phyloP scores from a whole-genome alignment of 2,797 vertebrate genomes.

The Chrosomus eos region DNA sequence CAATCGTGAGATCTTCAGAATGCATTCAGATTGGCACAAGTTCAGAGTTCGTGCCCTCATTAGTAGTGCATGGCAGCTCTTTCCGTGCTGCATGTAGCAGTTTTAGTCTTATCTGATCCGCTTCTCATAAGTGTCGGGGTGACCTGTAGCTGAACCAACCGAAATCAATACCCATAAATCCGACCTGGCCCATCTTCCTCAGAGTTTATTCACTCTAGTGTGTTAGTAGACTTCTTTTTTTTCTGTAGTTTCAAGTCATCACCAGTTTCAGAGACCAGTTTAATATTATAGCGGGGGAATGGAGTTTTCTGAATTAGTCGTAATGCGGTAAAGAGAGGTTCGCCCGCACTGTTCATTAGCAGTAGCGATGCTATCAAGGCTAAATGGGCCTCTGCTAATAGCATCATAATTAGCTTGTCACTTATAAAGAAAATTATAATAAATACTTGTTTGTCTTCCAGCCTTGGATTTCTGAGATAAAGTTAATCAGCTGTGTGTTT shows the following conservation, averaged over 20 bases:
- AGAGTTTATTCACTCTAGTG: conserved; percentile 52
- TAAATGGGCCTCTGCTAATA: conserved; percentile 66
- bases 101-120: conserved; percentile 52
- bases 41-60: conserved; percentile 12
- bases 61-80: conserved; percentile 1
- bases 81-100: conserved; percentile 36
- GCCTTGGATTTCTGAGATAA: conserved; percentile 60
- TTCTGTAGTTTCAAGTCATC: not conserved
- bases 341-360: conserved; percentile 67
- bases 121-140: conserved; percentile 43
- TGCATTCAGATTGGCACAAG: not conserved
- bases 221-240: conserved; percentile 31
- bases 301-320: conserved; percentile 47
- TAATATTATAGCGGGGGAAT: conserved; percentile 26
- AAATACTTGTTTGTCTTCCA: conserved; percentile 59
- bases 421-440: conserved; percentile 62
- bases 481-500: conserved; percentile 28
- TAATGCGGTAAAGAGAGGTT: conserved; percentile 64
- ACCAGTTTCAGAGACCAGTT: conserved; percentile 16
- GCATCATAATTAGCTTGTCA: conserved; percentile 71
- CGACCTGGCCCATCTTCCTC: conserved; percentile 18
- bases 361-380: conserved; percentile 68
- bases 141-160: conserved; percentile 65
- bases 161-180: conserved; percentile 65
- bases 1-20: not conserved